phyloP scores from a whole-genome alignment of 2,797 vertebrate species.

The Paguma larvata region DNA sequence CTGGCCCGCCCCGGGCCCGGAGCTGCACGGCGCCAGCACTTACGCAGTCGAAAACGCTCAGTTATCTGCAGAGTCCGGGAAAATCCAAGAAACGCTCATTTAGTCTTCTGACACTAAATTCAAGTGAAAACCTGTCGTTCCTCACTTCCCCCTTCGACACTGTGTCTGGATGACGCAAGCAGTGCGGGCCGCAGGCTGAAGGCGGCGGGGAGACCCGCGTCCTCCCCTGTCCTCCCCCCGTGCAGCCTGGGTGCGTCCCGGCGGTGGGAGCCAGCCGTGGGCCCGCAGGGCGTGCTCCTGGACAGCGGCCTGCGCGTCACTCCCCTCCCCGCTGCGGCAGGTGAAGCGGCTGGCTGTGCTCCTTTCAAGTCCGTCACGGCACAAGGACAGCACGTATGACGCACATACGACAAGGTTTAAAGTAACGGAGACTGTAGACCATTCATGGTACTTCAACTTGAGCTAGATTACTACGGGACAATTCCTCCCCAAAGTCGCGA shows the following conservation, averaged over 20 bases:
- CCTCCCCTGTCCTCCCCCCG: too few species aligned
- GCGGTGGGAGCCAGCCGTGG: slow-evolving; percentile 66
- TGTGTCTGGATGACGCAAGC: background rate
- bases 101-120: too few species aligned
- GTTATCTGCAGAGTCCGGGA: background rate
- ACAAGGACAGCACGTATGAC: slow-evolving; percentile 60
- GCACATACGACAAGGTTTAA: background rate
- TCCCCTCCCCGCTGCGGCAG: slow-evolving; percentile 63
- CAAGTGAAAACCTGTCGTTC: background rate
- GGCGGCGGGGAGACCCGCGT: background rate
- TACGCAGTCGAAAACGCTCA: fast-evolving
- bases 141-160: slow-evolving; percentile 64
- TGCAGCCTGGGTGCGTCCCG: too few species aligned
- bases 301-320: slow-evolving; percentile 82
- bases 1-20: background rate
- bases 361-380: slow-evolving; percentile 80
- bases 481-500: fast-evolving
- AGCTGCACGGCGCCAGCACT: background rate
- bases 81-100: fast-evolving
- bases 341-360: slow-evolving; percentile 56
- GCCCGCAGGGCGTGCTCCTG: slow-evolving; percentile 84
- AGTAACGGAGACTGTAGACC: background rate
- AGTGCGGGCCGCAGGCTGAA: slow-evolving; percentile 80
- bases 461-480: background rate
- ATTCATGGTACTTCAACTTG: background rate